Conservation (phyloP, 2,113 vertebrate genomes). For the Uropsilus gracilis region DNA sequence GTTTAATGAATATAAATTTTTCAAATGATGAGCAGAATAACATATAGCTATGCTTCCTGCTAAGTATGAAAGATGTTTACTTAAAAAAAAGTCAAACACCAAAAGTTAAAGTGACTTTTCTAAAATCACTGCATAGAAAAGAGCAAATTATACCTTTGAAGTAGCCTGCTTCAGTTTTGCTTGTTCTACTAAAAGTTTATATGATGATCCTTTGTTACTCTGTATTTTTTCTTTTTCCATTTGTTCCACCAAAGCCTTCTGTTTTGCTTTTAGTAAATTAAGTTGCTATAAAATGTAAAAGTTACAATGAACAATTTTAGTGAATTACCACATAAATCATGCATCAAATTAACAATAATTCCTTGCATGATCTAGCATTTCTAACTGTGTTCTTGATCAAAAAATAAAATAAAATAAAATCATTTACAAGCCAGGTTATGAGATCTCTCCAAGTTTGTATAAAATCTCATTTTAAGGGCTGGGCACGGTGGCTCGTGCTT, state of each 20-base stretch:
- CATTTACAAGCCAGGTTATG: neutral
- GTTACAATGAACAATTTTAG: constrained; percentile 56
- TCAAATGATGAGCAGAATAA: neutral
- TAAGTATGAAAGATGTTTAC: constrained; percentile 7
- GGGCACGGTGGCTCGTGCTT: too few relatives aligned
- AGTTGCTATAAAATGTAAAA: constrained; percentile 96
- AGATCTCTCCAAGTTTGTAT: neutral
- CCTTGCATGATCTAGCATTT: neutral
- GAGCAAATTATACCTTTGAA: constrained; percentile 92
- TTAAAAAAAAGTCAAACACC: constrained; percentile 49
- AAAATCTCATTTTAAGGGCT: constrained; percentile 16
- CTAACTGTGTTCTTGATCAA: neutral
- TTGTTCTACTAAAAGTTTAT: constrained; percentile 99
- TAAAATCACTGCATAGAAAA: constrained; percentile 76
- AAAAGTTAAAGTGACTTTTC: constrained; percentile 66
- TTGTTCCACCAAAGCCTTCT: constrained; percentile 99
- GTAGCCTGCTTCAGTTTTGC: constrained; percentile 99
- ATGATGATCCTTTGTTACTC: constrained; percentile 99
- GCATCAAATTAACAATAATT: neutral
- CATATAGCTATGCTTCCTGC: neutral
- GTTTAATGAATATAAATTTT: neutral
- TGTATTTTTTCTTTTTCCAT: constrained; percentile 99
- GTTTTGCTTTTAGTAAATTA: constrained; percentile 99
- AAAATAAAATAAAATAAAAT: constrained; percentile 7
- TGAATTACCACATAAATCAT: neutral